phyloP scores from a whole-genome alignment of 2,888 invertebrate genomes.

The Polyploca ridens region DNA sequence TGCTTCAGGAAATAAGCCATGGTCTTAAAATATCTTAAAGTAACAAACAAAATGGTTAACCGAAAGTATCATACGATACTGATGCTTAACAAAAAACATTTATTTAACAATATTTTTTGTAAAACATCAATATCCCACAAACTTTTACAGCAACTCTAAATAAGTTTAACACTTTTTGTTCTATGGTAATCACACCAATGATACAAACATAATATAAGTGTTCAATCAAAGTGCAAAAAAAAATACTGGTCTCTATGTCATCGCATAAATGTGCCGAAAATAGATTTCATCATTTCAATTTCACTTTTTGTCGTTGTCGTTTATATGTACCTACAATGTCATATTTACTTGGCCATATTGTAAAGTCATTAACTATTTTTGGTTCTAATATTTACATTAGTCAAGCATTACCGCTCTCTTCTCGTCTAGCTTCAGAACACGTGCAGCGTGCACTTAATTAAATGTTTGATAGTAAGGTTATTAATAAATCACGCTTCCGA shows the following conservation, averaged over 20 bases:
- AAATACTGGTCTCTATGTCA: no score
- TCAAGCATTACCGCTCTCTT: constrained; percentile 1
- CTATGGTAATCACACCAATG: constrained; percentile 50
- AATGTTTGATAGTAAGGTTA: constrained; percentile 25
- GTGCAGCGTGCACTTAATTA: constrained; percentile 38
- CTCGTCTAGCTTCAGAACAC: not conserved
- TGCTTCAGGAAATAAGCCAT: not conserved
- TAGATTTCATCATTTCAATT: not conserved
- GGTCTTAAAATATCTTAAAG: not conserved
- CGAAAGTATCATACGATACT: not conserved
- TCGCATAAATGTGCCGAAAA: not conserved
- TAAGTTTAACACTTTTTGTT: constrained; percentile 14
- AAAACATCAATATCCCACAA: no score
- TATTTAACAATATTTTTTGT: not conserved
- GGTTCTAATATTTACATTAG: constrained; percentile 10
- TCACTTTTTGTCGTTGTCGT: not conserved
- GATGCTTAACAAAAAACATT: not conserved
- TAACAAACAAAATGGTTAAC: not conserved
- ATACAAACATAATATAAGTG: constrained; percentile 25
- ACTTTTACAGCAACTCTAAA: no score
- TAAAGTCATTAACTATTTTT: constrained; percentile 6
- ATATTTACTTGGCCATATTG: not conserved
- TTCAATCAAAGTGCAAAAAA: constrained; percentile 16
- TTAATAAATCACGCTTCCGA: constrained; percentile 71
- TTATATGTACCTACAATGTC: not conserved